Base-by-base conservation (phyloP, 2,888 invertebrate species). In the Allacma fusca region DNA sequence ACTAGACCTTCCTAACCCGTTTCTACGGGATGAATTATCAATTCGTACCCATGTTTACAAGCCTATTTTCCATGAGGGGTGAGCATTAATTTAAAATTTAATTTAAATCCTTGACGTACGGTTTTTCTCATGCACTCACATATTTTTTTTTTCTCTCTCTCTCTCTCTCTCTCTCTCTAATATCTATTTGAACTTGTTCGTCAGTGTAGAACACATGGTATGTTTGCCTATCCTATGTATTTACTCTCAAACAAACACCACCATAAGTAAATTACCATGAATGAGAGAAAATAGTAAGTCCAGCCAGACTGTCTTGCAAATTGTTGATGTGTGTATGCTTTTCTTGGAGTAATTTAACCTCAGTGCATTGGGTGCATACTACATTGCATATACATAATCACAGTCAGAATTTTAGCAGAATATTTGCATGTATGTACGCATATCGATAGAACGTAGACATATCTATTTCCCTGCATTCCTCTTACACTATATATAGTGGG, bases 1-100 rank as follows among this genome's bases (percentile, higher is more conserved):
- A 50, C n/a, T 50, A 50, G 50, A 50, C 50, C 50, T 50, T 50
- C 50, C n/a, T 50, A 50, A 13, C 50, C 50, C 50, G n/a, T 50
- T 50, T 50, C 19, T 16, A 50, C n/a, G 50, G 50, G n/a, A 50
- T 50, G 50, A 50, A 50, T 50, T 13, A 50, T 50, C 16, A 50
- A 50, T 50, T 50, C n/a, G 7, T 50, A 16, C 19, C n/a, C 50
- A n/a, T 50, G 50, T 50, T 50, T 50, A 50, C 50, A 50, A 19
- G 50, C 19, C 50, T n/a, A 50, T 19, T 50, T 50, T 50, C 50
- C 50, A 16, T 50, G 50, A 50, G n/a, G 16, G n/a, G 50, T 7
- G 50, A 50, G 50, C 50, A 50, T 50, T 34, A 50, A 50, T 50
- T 50, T 50, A 50, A 50, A 19, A 50, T 50, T 50, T 50, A 50